These are phyloP conservation scores for Mustelus asterias DNA, from an alignment of 2,113 vertebrate genomes.

Conservation along the genomic window DNA sequence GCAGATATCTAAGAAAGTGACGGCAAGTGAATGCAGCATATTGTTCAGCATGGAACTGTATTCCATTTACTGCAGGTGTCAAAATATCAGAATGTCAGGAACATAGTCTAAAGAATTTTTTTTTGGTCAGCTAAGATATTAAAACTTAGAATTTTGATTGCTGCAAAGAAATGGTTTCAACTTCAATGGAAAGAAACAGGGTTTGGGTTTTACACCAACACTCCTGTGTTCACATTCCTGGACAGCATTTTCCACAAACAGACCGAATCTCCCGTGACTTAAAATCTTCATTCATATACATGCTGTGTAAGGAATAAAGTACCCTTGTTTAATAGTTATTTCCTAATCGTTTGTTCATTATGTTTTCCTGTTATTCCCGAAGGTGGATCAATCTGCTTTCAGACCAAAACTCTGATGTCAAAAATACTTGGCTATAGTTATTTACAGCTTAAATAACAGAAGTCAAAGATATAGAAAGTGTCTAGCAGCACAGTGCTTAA, in stretches of 20 bases:
- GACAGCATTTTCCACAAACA: slow-evolving; percentile 4
- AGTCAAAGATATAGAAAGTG: neutral
- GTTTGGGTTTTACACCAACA: neutral
- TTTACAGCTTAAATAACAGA: neutral
- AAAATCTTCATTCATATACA: neutral
- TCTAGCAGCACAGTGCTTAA: neutral
- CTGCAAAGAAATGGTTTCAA: neutral
- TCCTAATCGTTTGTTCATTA: neutral
- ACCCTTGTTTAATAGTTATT: neutral
- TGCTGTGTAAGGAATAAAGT: neutral
- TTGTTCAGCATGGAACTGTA: neutral
- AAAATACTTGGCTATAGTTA: neutral
- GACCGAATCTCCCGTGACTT: neutral
- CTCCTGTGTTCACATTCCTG: neutral
- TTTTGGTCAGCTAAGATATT: neutral
- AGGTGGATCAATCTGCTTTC: neutral
- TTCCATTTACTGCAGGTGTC: neutral
- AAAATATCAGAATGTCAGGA: neutral
- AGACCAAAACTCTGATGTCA: neutral
- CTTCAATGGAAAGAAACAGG: neutral
- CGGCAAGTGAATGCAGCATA: neutral
- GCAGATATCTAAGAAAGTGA: neutral
- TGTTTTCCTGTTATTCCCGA: neutral
- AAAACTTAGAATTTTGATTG: neutral
- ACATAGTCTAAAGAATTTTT: neutral